phyloP scores from a whole-genome alignment of 2,888 invertebrate genomes.

The Tenodera sinensis region DNA sequence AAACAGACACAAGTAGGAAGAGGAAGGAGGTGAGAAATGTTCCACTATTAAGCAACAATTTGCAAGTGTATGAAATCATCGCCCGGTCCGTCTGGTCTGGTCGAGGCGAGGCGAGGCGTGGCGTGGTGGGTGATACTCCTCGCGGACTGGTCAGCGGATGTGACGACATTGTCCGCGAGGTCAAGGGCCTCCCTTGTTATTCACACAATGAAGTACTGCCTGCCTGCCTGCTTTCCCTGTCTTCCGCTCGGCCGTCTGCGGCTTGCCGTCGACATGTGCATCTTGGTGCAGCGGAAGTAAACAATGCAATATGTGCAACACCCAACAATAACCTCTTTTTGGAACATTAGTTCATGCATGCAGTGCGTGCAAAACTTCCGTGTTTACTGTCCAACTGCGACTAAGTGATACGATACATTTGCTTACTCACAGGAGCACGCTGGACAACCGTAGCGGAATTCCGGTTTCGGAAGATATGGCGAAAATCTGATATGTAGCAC shows the following conservation, averaged over 20 bases:
- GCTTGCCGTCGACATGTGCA: not conserved
- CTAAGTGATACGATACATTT: too few species aligned
- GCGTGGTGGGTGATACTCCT: not conserved
- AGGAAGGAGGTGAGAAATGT: not conserved
- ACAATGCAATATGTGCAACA: too few species aligned
- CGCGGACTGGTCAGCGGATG: not conserved
- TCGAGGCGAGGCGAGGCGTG: too few species aligned
- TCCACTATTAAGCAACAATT: not conserved
- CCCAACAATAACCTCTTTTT: too few species aligned
- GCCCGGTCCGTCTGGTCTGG: too few species aligned
- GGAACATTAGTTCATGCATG: too few species aligned
- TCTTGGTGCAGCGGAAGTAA: not conserved
- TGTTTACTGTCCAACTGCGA: too few species aligned
- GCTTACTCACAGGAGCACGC: too few species aligned
- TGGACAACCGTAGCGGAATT: too few species aligned
- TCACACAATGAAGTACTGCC: not conserved
- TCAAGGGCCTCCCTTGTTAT: not conserved
- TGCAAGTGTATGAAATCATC: not conserved
- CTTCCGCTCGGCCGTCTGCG: not conserved
- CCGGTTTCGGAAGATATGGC: too few species aligned
- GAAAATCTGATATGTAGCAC: too few species aligned
- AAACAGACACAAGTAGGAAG: not conserved
- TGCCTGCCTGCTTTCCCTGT: not conserved
- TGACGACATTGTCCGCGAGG: not conserved
- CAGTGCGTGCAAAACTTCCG: too few species aligned